A percentile compares a stretch with the other conserved stretches of the same genome.
These are phyloP conservation scores for Holcopasites calliopsidis DNA, from an alignment of 1,140 invertebrate genomes.

Conservation along the genomic window DNA sequence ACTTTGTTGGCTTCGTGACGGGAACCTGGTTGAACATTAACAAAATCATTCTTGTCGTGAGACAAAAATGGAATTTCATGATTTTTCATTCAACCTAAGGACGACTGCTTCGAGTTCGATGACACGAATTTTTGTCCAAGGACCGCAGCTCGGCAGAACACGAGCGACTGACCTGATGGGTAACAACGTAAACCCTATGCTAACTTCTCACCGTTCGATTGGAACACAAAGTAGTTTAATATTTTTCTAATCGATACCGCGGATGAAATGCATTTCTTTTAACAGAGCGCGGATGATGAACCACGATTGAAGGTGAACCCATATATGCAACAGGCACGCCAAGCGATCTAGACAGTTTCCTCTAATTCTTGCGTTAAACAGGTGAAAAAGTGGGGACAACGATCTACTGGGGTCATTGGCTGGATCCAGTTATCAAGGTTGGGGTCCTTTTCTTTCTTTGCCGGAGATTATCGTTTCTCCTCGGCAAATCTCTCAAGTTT, in stretches of 20 bases:
- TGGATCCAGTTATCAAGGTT: slow-evolving; percentile 70
- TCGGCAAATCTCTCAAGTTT: slow-evolving; percentile 54
- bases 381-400: slow-evolving; percentile 57
- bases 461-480: slow-evolving; percentile 54
- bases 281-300: neutral
- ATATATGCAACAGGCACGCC: slow-evolving; percentile 28
- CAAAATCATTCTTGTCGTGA: neutral
- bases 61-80: too few species aligned
- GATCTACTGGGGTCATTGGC: slow-evolving; percentile 65
- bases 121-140: slow-evolving; percentile 73
- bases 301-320: slow-evolving; percentile 12
- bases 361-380: slow-evolving; percentile 49
- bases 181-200: too few species aligned
- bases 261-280: neutral
- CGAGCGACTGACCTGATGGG: slow-evolving; percentile 33
- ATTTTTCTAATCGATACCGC: neutral
- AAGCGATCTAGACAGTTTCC: slow-evolving; percentile 42
- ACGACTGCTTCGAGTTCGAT: slow-evolving; percentile 76
- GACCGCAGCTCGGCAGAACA: slow-evolving; percentile 24
- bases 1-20: neutral
- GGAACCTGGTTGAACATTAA: neutral
- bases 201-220: neutral
- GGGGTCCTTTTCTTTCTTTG: slow-evolving; percentile 61
- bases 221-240: too few species aligned
- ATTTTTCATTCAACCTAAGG: slow-evolving; percentile 77